Evolutionary conservation across 2,797 vertebrate genomes (phyloP), one percentile per base, ranked within the genome.

Genomic region (Mus spretus): DNA sequence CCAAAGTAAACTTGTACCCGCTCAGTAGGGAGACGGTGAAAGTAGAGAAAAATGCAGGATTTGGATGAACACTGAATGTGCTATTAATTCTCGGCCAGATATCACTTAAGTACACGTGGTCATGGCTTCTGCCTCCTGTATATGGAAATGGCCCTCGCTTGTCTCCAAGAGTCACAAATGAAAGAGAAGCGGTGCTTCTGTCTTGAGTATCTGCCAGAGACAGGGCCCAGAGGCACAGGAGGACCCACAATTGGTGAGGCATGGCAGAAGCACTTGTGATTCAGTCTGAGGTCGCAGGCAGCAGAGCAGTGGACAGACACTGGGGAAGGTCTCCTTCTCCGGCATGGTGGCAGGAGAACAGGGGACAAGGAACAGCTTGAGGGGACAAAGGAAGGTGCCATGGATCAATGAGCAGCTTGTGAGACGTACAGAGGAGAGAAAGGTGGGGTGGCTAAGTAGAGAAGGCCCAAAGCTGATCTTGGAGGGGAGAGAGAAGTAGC

Each of bases 361-460:
- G n/a, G 20, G 0, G 0, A 74, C 2, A n/a, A 93, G 44, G 47
- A 50, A 6, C 24, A 61, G 6, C 34, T 70, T 7, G 0, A 10
- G 2, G 34, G 65, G 24, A 67, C 11, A n/a, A 19, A 37, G 28
- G 26, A 40, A 65, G 61, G 20, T 0, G 12, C 14, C 4, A 6
- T 1, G 3, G 8, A 2, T 0, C 31, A 75, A 19, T 34, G 13
- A 44, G 6, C 34, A 24, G 72, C 67, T 6, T 0, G 17, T 47
- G n/a, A 0, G 40, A 75, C 15, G 37, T 20, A 53, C 3, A 7
- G n/a, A 44, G 63, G 61, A 59, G 44, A 6, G n/a, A 47, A 28
- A 80, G 0, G 11, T 14, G 17, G 31, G 28, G 8, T 20, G 5
- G 47, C 15, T 11, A 15, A 78, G 20, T 5, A n/a, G 44, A 34